Evolutionary conservation across 2,113 vertebrate genomes (phyloP).

Genomic region (Thunnus maccoyii): DNA sequence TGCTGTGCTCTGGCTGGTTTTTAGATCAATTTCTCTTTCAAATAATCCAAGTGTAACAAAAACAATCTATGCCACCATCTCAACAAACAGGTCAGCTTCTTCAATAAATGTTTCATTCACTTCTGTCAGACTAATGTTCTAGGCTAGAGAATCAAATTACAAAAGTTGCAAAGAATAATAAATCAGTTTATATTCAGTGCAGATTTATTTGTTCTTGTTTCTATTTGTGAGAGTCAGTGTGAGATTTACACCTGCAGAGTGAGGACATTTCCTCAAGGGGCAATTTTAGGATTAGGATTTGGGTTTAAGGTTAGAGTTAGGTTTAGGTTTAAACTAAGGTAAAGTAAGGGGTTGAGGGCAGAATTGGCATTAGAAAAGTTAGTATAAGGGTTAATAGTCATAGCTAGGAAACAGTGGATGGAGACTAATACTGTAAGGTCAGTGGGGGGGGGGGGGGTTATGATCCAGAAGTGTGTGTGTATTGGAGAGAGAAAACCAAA

Average conservation of each 20-base stretch:
- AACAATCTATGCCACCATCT: background rate
- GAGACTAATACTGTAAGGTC: too few species aligned
- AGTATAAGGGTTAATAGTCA: too few species aligned
- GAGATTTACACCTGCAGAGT: background rate
- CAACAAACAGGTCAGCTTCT: background rate
- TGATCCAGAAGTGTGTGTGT: background rate
- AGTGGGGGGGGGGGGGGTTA: background rate
- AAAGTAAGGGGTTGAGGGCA: background rate
- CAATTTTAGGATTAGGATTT: background rate
- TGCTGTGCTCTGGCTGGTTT: background rate
- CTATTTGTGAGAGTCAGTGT: too few species aligned
- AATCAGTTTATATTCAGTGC: background rate
- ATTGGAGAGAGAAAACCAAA: background rate
- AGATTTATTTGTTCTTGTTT: background rate
- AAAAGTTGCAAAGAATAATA: background rate
- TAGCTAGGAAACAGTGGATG: background rate
- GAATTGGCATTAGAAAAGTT: too few species aligned
- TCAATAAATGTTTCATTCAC: slow-evolving; percentile 21
- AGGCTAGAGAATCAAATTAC: background rate
- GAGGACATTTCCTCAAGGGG: background rate
- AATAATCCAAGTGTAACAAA: background rate
- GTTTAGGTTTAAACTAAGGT: background rate
- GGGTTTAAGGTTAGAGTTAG: background rate
- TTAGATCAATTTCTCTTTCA: background rate
- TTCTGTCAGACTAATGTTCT: background rate